phyloP scores from a whole-genome alignment of 2,797 vertebrate genomes.

The Neostethus bicornis region DNA sequence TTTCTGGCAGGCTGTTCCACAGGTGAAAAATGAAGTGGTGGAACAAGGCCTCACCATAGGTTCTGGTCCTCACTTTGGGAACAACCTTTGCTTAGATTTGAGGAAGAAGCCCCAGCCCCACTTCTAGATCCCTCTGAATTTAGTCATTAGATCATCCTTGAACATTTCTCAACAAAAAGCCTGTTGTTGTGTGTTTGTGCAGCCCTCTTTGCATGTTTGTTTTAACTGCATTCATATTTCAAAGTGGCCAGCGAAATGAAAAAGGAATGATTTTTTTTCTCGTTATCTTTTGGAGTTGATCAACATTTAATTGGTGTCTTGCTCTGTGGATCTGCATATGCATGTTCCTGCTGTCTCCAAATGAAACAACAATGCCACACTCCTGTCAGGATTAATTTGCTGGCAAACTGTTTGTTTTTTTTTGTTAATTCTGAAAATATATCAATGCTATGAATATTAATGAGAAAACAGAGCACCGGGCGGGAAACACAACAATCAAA shows the following conservation, averaged over 20 bases:
- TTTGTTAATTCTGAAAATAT: slow-evolving; percentile 75
- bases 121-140: slow-evolving; percentile 30
- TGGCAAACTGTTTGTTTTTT: slow-evolving; percentile 76
- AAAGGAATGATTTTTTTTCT: slow-evolving; percentile 41
- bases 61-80: too few species aligned
- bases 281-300: slow-evolving; percentile 78
- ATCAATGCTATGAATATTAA: slow-evolving; percentile 79
- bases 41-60: too few species aligned
- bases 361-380: slow-evolving; percentile 74
- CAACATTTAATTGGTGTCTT: slow-evolving; percentile 82
- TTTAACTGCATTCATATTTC: slow-evolving; percentile 70
- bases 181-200: slow-evolving; percentile 19
- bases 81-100: slow-evolving; percentile 44
- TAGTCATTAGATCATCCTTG: slow-evolving; percentile 54
- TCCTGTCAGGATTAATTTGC: slow-evolving; percentile 80
- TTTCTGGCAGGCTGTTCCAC: too few species aligned
- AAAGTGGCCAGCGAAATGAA: slow-evolving; percentile 32
- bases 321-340: slow-evolving; percentile 79
- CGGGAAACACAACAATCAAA: slow-evolving; percentile 62
- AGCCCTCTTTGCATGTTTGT: slow-evolving; percentile 42
- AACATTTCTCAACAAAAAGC: slow-evolving; percentile 43
- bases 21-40: too few species aligned
- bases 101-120: slow-evolving; percentile 30
- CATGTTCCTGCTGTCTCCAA: slow-evolving; percentile 75
- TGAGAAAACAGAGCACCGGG: slow-evolving; percentile 67